phyloP scores from a whole-genome alignment of 2,113 vertebrate genomes.

The Lagenorhynchus albirostris region DNA sequence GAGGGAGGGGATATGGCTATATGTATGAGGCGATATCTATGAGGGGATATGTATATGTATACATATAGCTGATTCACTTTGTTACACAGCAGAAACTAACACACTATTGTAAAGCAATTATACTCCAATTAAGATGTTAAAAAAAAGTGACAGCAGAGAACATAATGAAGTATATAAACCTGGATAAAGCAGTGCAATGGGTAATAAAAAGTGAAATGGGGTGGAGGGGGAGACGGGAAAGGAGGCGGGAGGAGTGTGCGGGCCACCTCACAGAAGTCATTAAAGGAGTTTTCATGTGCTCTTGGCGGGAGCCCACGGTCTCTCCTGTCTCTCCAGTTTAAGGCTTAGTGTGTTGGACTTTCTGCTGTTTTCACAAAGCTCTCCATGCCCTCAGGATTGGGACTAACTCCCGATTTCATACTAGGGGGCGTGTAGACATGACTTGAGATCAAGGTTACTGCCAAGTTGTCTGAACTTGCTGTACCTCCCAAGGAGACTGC shows the following conservation, averaged over 20 bases:
- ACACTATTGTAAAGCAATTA: too few species aligned
- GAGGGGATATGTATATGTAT: too few species aligned
- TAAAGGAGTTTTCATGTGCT: neutral
- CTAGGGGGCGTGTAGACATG: neutral
- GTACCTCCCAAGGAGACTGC: neutral
- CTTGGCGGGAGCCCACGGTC: neutral
- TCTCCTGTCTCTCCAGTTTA: neutral
- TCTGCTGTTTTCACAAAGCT: neutral
- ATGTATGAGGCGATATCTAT: too few species aligned
- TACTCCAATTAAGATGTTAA: neutral
- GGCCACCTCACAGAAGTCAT: neutral
- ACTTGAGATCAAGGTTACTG: neutral
- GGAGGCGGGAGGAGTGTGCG: neutral
- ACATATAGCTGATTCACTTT: too few species aligned
- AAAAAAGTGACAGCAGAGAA: constrained; percentile 53
- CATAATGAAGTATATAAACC: constrained; percentile 66
- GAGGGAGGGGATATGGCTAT: too few species aligned
- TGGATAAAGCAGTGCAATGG: constrained; percentile 32
- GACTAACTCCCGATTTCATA: neutral
- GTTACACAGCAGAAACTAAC: too few species aligned
- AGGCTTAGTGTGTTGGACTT: neutral
- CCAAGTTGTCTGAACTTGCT: accelerated
- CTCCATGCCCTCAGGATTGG: accelerated
- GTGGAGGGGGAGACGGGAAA: neutral
- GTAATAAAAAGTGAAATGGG: constrained; percentile 68